phyloP scores from a whole-genome alignment of 2,797 vertebrate species.

The Rhynchonycteris naso region DNA sequence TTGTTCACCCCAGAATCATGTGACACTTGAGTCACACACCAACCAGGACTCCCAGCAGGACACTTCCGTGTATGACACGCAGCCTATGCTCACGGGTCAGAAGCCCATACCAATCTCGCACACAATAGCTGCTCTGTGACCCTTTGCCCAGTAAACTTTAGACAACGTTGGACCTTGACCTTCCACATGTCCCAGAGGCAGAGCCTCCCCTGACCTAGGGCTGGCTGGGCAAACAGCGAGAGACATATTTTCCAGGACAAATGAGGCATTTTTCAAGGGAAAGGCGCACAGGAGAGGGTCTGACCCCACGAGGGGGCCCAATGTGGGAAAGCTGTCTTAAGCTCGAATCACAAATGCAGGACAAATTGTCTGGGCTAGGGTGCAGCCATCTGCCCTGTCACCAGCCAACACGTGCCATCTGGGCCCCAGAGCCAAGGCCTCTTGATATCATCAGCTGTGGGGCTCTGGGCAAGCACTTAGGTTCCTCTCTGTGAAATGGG shows the following conservation, averaged over 20 bases:
- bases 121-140: not conserved
- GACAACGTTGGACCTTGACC: not conserved
- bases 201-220: not conserved
- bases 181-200: not conserved
- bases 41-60: fast-evolving
- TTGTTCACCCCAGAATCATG: not conserved
- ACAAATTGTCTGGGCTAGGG: fast-evolving
- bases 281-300: not conserved
- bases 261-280: not conserved
- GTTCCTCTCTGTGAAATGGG: not conserved
- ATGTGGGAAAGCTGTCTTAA: not conserved
- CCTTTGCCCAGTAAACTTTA: not conserved
- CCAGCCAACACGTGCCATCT: fast-evolving
- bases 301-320: fast-evolving
- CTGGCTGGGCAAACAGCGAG: not conserved
- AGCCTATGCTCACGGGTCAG: fast-evolving
- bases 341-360: fast-evolving
- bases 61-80: fast-evolving
- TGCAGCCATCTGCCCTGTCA: fast-evolving
- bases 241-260: not conserved
- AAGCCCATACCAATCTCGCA: fast-evolving
- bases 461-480: not conserved
- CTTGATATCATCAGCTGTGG: not conserved
- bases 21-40: fast-evolving
- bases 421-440: not conserved